These are phyloP conservation scores for Enteromius unitaeniatus DNA, from an alignment of 2,797 vertebrate species.

Conservation along the genomic window DNA sequence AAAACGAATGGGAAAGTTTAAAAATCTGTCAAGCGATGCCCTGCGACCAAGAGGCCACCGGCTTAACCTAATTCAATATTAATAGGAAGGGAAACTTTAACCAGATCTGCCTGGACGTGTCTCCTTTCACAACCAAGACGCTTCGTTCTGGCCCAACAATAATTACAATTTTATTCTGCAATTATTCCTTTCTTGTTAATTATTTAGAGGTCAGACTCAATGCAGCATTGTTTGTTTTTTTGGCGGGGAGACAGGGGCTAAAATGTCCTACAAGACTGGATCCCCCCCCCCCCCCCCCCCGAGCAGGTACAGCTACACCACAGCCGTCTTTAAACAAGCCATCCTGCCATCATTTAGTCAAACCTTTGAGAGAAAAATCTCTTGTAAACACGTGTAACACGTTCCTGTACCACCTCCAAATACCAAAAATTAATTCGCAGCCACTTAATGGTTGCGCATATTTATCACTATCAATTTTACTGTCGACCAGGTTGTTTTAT, in stretches of 20 bases:
- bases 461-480: slow-evolving; percentile 21
- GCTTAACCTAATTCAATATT: slow-evolving; percentile 78
- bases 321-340: slow-evolving; percentile 79
- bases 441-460: neutral
- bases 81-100: slow-evolving; percentile 71
- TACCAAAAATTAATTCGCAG: neutral
- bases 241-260: slow-evolving; percentile 78
- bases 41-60: slow-evolving; percentile 56
- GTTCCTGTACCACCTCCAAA: neutral
- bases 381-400: neutral
- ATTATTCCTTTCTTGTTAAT: slow-evolving; percentile 93
- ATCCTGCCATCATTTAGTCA: slow-evolving; percentile 74
- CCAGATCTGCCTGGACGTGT: slow-evolving; percentile 69
- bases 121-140: slow-evolving; percentile 79
- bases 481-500: slow-evolving; percentile 20
- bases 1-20: slow-evolving; percentile 53
- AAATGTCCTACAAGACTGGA: slow-evolving; percentile 65
- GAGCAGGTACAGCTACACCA: slow-evolving; percentile 54
- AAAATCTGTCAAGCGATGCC: slow-evolving; percentile 53
- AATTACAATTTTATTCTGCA: slow-evolving; percentile 92
- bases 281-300: too few relatives aligned
- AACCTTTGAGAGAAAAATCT: slow-evolving; percentile 52
- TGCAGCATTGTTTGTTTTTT: slow-evolving; percentile 76
- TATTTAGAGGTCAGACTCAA: slow-evolving; percentile 84
- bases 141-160: slow-evolving; percentile 77